A percentile compares a stretch with the other conserved stretches of the same genome.
phyloP scores from a whole-genome alignment of 2,888 invertebrate species.

The Eilema depressum region DNA sequence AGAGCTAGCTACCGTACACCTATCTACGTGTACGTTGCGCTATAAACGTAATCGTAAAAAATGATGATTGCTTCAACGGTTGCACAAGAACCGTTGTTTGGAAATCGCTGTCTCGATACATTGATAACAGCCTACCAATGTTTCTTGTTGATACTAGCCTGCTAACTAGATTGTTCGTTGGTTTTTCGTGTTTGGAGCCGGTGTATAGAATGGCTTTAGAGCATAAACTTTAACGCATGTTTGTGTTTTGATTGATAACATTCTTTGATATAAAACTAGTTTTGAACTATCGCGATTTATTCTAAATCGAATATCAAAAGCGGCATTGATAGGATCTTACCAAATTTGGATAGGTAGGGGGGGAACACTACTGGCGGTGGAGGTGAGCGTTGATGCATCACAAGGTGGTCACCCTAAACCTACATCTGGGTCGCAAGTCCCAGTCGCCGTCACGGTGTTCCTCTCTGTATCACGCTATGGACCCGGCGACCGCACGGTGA shows the following conservation, averaged over 20 bases:
- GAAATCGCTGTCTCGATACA: constrained; percentile 65
- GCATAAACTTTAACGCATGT: not conserved
- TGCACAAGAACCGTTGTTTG: constrained; percentile 70
- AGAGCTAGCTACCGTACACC: constrained; percentile 23
- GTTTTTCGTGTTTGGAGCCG: constrained; percentile 4
- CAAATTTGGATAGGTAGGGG: too few relatives aligned
- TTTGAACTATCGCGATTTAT: too few relatives aligned
- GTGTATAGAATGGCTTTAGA: not conserved
- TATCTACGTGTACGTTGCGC: constrained; percentile 47
- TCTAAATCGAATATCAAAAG: too few relatives aligned
- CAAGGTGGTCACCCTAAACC: too few relatives aligned
- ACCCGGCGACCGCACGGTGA: too few relatives aligned
- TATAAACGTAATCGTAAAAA: constrained; percentile 71
- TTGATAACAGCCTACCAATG: constrained; percentile 58
- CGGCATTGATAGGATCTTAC: too few relatives aligned
- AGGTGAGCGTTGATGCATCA: too few relatives aligned
- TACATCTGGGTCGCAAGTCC: too few relatives aligned
- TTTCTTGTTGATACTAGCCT: constrained; percentile 25
- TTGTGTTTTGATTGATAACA: not conserved
- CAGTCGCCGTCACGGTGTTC: too few relatives aligned
- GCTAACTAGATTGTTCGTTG: constrained; percentile 14
- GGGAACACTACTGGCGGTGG: too few relatives aligned
- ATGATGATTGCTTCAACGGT: constrained; percentile 65
- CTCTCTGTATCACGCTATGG: too few relatives aligned
- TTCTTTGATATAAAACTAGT: not conserved